These are phyloP conservation scores for Cyclopterus lumpus DNA, from an alignment of 2,797 vertebrate species.

Conservation along the genomic window DNA sequence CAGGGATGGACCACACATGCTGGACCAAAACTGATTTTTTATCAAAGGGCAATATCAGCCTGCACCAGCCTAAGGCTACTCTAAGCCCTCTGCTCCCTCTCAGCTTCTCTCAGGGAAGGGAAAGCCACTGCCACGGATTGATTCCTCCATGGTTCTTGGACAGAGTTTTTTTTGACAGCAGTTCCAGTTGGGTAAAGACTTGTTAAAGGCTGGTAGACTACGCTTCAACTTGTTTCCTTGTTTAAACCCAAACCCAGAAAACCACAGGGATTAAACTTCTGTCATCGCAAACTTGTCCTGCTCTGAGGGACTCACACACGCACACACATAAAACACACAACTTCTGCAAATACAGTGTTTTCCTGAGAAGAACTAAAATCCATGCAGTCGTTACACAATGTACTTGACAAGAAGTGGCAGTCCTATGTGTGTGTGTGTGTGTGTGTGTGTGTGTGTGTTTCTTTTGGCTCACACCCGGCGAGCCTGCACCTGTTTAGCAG, in stretches of 20 bases:
- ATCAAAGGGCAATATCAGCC: slow-evolving; percentile 63
- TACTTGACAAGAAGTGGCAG: slow-evolving; percentile 55
- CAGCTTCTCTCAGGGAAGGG: slow-evolving; percentile 38
- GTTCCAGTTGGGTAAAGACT: slow-evolving; percentile 66
- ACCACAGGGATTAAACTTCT: slow-evolving; percentile 70
- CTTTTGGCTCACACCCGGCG: slow-evolving; percentile 33
- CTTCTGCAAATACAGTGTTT: slow-evolving; percentile 39
- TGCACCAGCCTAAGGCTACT: slow-evolving; percentile 27
- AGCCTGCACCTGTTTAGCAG: slow-evolving; percentile 60
- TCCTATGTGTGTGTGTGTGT: slow-evolving; percentile 9
- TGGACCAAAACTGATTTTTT: slow-evolving; percentile 52
- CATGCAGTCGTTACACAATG: slow-evolving; percentile 34
- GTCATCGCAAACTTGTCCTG: slow-evolving; percentile 53
- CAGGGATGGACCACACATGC: slow-evolving; percentile 40
- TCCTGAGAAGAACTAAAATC: slow-evolving; percentile 41
- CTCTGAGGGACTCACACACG: slow-evolving; percentile 42
- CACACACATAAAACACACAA: slow-evolving; percentile 26
- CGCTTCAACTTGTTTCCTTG: slow-evolving; percentile 53
- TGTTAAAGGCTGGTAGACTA: slow-evolving; percentile 44
- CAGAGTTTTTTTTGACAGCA: slow-evolving; percentile 63
- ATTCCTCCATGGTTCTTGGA: slow-evolving; percentile 48
- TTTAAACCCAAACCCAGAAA: slow-evolving; percentile 64
- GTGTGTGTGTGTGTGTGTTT: slow-evolving; percentile 23
- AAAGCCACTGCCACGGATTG: slow-evolving; percentile 35
- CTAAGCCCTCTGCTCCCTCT: slow-evolving; percentile 28